A percentile compares a stretch with the other conserved stretches of the same genome.
Conservation (phyloP, 2,888 invertebrate species). For the Harpalus rubripes region DNA sequence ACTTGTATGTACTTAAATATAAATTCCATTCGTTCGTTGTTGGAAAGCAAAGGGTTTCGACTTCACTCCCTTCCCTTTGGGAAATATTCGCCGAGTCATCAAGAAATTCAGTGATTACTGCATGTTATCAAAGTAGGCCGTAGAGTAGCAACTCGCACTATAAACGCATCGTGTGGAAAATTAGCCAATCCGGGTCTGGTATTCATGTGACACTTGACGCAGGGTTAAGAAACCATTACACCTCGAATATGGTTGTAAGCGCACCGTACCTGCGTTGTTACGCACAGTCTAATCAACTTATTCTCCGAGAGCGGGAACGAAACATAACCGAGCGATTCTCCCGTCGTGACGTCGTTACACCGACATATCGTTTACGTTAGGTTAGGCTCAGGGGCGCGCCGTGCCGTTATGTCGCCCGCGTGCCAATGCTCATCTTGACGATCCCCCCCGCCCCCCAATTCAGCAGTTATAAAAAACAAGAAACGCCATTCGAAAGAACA, state of each 20-base stretch:
- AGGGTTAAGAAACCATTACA: conserved; percentile 52
- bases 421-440: too few species aligned
- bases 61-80: background rate
- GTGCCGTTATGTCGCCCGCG: too few species aligned
- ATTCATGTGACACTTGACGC: conserved; percentile 31
- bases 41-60: too few species aligned
- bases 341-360: conserved; percentile 21
- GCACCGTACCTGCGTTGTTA: conserved; percentile 24
- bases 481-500: too few species aligned
- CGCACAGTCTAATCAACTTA: conserved; percentile 49
- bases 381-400: too few species aligned
- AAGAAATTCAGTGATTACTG: conserved; percentile 8
- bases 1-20: too few species aligned
- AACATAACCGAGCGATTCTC: conserved; percentile 44
- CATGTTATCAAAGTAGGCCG: conserved; percentile 1
- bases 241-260: conserved; percentile 14
- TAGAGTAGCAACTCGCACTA: conserved; percentile 21
- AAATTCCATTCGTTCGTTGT: too few species aligned
- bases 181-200: conserved; percentile 34
- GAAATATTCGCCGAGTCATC: conserved; percentile 6
- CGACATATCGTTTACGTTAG: conserved; percentile 47
- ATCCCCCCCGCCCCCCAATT: too few species aligned
- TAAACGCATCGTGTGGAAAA: conserved; percentile 44
- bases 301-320: conserved; percentile 19
- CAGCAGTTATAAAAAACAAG: too few species aligned